Evolutionary conservation across 2,113 vertebrate genomes (phyloP), one percentile per base, ranked within the genome.

Genomic region (Sceloporus undulatus): DNA sequence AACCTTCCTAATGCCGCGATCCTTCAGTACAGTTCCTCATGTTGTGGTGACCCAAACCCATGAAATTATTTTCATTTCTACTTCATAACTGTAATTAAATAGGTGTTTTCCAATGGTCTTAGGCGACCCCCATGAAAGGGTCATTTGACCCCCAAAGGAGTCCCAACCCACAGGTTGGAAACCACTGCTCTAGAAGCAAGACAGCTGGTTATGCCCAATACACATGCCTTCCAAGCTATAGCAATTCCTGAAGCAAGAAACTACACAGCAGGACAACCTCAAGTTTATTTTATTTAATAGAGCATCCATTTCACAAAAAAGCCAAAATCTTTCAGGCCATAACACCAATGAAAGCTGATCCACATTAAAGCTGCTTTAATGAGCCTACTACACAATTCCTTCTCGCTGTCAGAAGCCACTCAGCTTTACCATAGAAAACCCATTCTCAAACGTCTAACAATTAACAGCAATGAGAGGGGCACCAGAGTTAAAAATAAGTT

Each of bases 211-310:
- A 70, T 25, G 13, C 59, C 66, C 19, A 86, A 18, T 38, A 48
- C 52, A n/a, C 25, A 78, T 23, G 18, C 23, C 59, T 86, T 79
- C 65, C 19, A 79, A 65, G 0, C 10, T 8, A 66, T 75, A 18
- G 59, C 56, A 79, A 77, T 65, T 80, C 75, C 1, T 38, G 76
- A 75, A 62, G 23, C 79, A 0, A 2, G 29, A 79, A 21, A 90
- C 66, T 82, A 66, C 79, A 86, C 0, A 25, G 34, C 0, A 59
- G 9, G 9, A 23, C 73, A 70, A 77, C 68, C 77, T 86, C 65
- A 70, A 83, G 80, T 82, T 70, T 86, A 82, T 86, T 90, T 86
- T 90, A 86, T 78, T 90, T 90, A n/a, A 84, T 71, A 90, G n/a
- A 62, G 78, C 65, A 80, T 74, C 77, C 62, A 85, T 90, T 52